phyloP scores from a whole-genome alignment of 2,797 vertebrate species.

The Acomys russatus region DNA sequence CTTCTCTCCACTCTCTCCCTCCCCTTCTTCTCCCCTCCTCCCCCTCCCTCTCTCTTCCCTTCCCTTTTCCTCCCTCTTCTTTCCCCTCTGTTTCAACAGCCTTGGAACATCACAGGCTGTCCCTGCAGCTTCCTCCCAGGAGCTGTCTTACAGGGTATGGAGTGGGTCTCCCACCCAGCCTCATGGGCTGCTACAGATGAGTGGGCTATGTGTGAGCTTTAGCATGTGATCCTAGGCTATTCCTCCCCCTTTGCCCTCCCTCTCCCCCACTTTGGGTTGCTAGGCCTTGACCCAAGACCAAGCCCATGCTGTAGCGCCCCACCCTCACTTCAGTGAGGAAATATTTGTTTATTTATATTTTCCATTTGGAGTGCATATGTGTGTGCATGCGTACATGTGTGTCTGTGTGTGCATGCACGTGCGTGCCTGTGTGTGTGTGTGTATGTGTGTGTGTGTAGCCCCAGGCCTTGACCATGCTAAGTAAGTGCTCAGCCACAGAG shows the following conservation, averaged over 20 bases:
- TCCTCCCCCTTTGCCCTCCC: background rate
- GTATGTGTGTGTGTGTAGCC: background rate
- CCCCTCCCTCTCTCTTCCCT: background rate
- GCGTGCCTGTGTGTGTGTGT: accelerated
- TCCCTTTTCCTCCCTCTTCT: too few relatives aligned
- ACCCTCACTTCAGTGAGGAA: background rate
- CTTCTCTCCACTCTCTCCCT: background rate
- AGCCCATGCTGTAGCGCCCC: background rate
- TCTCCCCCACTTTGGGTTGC: too few relatives aligned
- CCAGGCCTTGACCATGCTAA: background rate
- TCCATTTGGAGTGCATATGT: background rate
- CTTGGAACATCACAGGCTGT: background rate
- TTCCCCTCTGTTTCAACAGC: background rate
- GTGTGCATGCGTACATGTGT: too few relatives aligned
- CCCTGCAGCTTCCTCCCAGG: background rate
- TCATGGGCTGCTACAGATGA: background rate
- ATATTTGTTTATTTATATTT: background rate
- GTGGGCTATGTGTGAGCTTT: background rate
- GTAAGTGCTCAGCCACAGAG: background rate
- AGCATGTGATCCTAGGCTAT: background rate
- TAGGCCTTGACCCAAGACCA: background rate
- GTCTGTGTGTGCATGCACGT: background rate
- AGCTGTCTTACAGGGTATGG: accelerated
- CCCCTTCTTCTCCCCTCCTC: background rate
- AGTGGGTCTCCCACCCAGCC: accelerated